A percentile compares a stretch with the other conserved stretches of the same genome.
phyloP scores from a whole-genome alignment of 2,888 invertebrate species.

The Ophion ventricosus region DNA sequence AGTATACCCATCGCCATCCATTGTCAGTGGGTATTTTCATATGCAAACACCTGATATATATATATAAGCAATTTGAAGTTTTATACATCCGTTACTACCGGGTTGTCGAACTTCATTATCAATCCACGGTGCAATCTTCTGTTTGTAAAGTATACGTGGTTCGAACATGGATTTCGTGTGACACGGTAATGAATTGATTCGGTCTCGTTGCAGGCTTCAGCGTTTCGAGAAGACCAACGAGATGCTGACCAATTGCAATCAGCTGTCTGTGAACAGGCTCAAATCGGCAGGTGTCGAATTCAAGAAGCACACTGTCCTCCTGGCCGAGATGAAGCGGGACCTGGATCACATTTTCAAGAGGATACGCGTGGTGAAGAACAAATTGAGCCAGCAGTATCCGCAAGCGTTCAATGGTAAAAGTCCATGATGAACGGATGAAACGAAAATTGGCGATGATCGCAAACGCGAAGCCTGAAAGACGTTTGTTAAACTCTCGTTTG shows the following conservation, averaged over 20 bases:
- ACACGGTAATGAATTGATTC: neutral
- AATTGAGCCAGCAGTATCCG: constrained; percentile 86
- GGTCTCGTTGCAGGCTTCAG: constrained; percentile 88
- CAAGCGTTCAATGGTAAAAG: constrained; percentile 80
- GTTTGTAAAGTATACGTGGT: too few species aligned
- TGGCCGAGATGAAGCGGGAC: constrained; percentile 97
- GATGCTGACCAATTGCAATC: constrained; percentile 98
- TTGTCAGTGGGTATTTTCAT: too few species aligned
- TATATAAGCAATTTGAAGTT: too few species aligned
- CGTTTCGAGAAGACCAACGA: constrained; percentile 99
- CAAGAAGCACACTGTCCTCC: constrained; percentile 93
- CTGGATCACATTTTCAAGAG: constrained; percentile 97
- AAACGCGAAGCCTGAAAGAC: neutral
- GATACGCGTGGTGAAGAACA: constrained; percentile 92
- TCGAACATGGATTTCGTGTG: neutral
- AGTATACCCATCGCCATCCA: neutral
- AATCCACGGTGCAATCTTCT: too few species aligned
- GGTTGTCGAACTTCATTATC: too few species aligned
- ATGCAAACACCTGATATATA: too few species aligned
- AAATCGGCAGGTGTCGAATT: constrained; percentile 95
- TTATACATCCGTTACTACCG: too few species aligned
- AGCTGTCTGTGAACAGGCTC: constrained; percentile 94
- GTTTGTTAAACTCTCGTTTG: neutral
- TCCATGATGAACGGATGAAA: neutral
- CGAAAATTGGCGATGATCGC: neutral